Evolutionary conservation across 2,888 invertebrate genomes (phyloP).

Genomic region (Scaptomyza polygonia): DNA sequence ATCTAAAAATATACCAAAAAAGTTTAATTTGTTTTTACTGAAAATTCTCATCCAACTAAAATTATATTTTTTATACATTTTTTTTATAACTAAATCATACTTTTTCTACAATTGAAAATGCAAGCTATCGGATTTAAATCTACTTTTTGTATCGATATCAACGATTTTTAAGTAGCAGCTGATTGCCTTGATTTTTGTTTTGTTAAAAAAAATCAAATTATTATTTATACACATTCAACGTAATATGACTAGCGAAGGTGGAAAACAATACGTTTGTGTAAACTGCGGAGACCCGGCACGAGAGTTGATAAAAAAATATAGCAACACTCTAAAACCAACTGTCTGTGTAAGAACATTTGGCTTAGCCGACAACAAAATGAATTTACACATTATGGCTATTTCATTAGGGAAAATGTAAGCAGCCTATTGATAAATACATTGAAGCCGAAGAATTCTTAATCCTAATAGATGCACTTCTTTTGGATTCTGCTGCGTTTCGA

Average conservation of each 20-base stretch:
- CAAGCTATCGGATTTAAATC: not conserved
- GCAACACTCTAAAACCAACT: slow-evolving; percentile 89
- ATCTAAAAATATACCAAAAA: slow-evolving; percentile 12
- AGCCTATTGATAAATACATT: slow-evolving; percentile 94
- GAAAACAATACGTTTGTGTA: slow-evolving; percentile 85
- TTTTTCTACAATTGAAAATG: not conserved
- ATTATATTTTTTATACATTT: not conserved
- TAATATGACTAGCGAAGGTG: slow-evolving; percentile 34
- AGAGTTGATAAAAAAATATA: slow-evolving; percentile 89
- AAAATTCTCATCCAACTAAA: not conserved
- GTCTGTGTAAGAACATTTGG: slow-evolving; percentile 88
- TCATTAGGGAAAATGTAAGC: slow-evolving; percentile 89
- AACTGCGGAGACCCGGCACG: slow-evolving; percentile 88
- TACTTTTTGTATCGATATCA: slow-evolving; percentile 20
- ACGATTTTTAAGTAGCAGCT: slow-evolving; percentile 28
- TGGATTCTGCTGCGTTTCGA: slow-evolving; percentile 92
- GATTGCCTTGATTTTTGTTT: slow-evolving; percentile 10
- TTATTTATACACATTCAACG: not conserved
- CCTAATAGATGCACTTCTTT: slow-evolving; percentile 92
- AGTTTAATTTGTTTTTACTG: not conserved
- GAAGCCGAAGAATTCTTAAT: slow-evolving; percentile 96
- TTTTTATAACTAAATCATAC: not conserved
- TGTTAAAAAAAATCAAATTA: slow-evolving; percentile 1
- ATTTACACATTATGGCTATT: no score
- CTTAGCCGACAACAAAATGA: not conserved